These are phyloP conservation scores for Portunus trituberculatus DNA, from an alignment of 1,140 invertebrate genomes.

Conservation along the genomic window DNA sequence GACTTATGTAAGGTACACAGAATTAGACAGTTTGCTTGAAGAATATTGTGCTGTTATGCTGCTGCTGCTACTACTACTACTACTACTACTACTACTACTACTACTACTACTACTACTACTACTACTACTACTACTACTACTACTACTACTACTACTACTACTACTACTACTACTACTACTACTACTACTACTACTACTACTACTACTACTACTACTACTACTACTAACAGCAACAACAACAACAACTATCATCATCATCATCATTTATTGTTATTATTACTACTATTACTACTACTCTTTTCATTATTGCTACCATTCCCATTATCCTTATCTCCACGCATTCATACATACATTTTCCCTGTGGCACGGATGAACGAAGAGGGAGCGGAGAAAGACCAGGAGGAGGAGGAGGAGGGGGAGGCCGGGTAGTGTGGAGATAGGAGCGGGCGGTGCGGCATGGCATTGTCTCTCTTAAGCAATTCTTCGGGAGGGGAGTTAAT, in stretches of 20 bases:
- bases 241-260: too few species aligned
- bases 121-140: not conserved
- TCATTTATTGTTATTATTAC: not conserved
- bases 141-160: not conserved
- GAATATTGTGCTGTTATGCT: not conserved
- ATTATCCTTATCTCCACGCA: not conserved
- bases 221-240: too few species aligned
- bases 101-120: too few species aligned
- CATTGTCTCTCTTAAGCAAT: conserved; percentile 18
- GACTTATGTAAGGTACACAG: too few species aligned
- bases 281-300: not conserved
- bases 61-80: too few species aligned
- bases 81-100: too few species aligned
- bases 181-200: not conserved
- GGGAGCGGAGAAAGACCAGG: conserved; percentile 3
- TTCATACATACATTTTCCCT: not conserved
- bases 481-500: conserved; percentile 11
- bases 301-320: not conserved
- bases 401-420: conserved; percentile 25
- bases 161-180: not conserved
- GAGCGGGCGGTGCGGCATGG: not conserved
- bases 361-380: not conserved
- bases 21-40: too few species aligned
- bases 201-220: not conserved
- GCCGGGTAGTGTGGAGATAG: not conserved